phyloP scores from a whole-genome alignment of 2,797 vertebrate genomes.

The Adelosebastes latens region DNA sequence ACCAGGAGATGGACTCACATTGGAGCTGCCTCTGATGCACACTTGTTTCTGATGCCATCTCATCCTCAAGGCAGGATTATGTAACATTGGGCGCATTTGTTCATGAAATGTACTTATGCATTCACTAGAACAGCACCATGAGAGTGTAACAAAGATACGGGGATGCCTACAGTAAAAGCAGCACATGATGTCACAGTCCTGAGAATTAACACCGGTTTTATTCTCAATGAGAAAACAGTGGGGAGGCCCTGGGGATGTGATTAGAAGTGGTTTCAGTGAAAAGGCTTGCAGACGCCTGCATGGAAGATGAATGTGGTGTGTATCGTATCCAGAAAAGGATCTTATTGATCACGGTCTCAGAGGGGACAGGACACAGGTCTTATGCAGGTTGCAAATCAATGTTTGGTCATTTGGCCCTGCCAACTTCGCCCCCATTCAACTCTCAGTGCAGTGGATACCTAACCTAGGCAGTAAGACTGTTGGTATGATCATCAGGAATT shows the following conservation, averaged over 20 bases:
- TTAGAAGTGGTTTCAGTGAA: constrained; percentile 59
- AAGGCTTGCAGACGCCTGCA: constrained; percentile 36
- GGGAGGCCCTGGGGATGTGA: constrained; percentile 63
- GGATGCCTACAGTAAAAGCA: background rate
- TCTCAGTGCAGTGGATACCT: constrained; percentile 1
- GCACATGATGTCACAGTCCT: background rate
- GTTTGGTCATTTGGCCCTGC: constrained; percentile 24
- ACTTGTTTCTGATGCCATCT: constrained; percentile 39
- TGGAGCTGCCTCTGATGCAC: constrained; percentile 23
- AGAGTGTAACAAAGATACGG: background rate
- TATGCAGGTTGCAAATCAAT: constrained; percentile 50
- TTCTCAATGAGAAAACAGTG: constrained; percentile 25
- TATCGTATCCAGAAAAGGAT: constrained; percentile 52
- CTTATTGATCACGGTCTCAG: constrained; percentile 55
- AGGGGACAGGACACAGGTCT: constrained; percentile 28
- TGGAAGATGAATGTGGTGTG: constrained; percentile 70
- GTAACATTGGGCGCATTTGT: constrained; percentile 32
- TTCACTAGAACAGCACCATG: background rate
- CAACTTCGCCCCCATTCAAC: background rate
- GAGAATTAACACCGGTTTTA: constrained; percentile 19
- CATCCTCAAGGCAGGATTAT: constrained; percentile 47
- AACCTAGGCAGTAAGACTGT: background rate
- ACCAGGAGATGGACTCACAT: constrained; percentile 15
- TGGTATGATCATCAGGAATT: background rate
- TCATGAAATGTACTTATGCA: constrained; percentile 11